Base-by-base conservation (phyloP, 1,140 invertebrate genomes). In the Drosophila yakuba region DNA sequence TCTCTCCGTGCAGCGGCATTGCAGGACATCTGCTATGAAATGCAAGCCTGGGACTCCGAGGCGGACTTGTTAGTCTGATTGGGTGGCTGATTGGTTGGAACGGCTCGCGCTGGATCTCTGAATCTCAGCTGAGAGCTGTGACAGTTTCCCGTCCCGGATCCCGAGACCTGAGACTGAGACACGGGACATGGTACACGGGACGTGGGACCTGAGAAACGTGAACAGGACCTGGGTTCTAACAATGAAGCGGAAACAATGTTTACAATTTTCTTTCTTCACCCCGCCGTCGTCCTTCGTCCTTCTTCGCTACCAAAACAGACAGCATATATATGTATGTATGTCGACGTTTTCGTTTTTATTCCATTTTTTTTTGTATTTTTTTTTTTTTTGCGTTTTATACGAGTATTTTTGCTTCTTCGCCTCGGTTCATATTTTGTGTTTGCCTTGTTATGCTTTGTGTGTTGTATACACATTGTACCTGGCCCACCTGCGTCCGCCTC, bases 241-340 rank as follows among this genome's bases (percentile, higher is more conserved):
- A 88, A 88, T 89, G 84, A 88, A 88, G 84, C 84, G 84, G 84
- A 80, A 88, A 84, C 84, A 89, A 89, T 88, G 84, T 88, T 88
- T 80, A 88, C 84, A 83, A 84, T 80, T 89, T 89, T 58, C 61
- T 47, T 61, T 57, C 44, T 47, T 62, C 38, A 11, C 45, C 56
- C 56, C 56, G 12, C 56, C 56, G 12, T 43, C 56, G 35, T n/a
- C 48, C 45, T 54, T 8, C 62, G 15, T 41, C n/a, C 38, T 64
- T 32, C 36, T 47, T 39, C 35, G 43, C 35, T 71, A 25, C 64
- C 51, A 55, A 68, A 67, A 76, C 41, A 57, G 50, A 66, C 57
- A 81, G 28, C 52, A 60, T 51, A 74, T 57, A 67, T 45, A 54
- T 51, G 43, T 67, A 17, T 67, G 45, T 79, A 63, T 41, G 36